These are phyloP conservation scores for Leucoraja ocellata DNA, from an alignment of 2,797 vertebrate species.

Conservation along the genomic window DNA sequence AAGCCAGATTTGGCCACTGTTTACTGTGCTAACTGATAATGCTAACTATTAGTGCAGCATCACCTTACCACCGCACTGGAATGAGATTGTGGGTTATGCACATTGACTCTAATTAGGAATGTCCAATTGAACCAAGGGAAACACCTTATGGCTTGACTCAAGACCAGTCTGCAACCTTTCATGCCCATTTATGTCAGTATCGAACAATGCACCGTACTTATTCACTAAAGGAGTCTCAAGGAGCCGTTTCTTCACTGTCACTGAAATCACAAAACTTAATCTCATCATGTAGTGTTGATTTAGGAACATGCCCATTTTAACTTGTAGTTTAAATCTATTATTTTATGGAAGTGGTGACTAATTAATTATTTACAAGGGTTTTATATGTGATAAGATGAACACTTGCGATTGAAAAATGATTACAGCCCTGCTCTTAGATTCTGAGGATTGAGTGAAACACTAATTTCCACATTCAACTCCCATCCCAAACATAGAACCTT, in stretches of 20 bases:
- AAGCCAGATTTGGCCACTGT: no score
- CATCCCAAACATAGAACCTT: background rate
- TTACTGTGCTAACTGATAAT: background rate
- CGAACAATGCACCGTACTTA: background rate
- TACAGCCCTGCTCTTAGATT: background rate
- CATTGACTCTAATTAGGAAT: background rate
- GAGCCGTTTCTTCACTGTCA: background rate
- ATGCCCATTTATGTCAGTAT: background rate
- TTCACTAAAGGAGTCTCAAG: background rate
- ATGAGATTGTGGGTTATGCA: background rate
- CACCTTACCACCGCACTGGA: background rate
- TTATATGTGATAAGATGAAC: constrained; percentile 16
- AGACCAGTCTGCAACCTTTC: background rate
- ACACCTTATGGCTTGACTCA: background rate
- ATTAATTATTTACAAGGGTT: constrained; percentile 30
- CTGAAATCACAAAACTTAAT: background rate
- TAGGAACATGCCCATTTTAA: background rate
- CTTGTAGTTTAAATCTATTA: background rate
- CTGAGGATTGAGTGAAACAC: background rate
- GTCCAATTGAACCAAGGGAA: background rate
- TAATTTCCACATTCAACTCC: background rate
- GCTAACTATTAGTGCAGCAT: background rate
- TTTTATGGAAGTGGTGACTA: constrained; percentile 4
- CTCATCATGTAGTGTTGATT: background rate
- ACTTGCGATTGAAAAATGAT: constrained; percentile 23